A percentile compares a stretch with the other conserved stretches of the same genome.
phyloP scores from a whole-genome alignment of 2,113 vertebrate genomes.

The Vulpes lagopus region DNA sequence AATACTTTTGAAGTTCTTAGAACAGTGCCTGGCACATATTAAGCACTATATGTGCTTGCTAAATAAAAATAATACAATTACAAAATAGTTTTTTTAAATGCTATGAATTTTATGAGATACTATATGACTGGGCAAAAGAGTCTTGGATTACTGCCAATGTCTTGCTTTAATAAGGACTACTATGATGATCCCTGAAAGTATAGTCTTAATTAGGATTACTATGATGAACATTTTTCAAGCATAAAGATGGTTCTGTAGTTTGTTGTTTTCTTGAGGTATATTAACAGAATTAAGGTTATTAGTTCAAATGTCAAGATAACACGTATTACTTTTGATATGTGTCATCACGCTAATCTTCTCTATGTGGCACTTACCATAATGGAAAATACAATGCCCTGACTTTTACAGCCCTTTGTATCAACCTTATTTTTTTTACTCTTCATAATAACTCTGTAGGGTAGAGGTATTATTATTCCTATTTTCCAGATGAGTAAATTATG shows the following conservation, averaged over 20 bases:
- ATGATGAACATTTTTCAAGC: constrained; percentile 26
- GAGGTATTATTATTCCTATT: background rate
- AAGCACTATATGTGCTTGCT: background rate
- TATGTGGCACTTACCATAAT: background rate
- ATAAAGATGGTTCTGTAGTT: background rate
- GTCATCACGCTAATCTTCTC: background rate
- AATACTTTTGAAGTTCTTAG: constrained; percentile 1
- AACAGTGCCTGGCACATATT: background rate
- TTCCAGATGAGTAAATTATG: background rate
- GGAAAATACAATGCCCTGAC: background rate
- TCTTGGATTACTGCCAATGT: background rate
- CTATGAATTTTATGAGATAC: background rate
- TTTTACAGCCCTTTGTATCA: background rate
- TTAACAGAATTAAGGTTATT: background rate
- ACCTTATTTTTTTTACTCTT: constrained; percentile 9
- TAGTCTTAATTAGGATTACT: background rate
- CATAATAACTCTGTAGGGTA: background rate
- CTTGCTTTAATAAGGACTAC: background rate
- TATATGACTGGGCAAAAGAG: background rate
- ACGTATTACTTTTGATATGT: background rate
- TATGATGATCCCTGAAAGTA: background rate
- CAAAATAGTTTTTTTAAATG: constrained; percentile 18
- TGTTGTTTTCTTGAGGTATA: constrained; percentile 39
- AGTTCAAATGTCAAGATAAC: background rate
- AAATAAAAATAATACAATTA: constrained; percentile 36